Base-by-base conservation (phyloP, 2,888 invertebrate species). In the Watsonalla cultraria region DNA sequence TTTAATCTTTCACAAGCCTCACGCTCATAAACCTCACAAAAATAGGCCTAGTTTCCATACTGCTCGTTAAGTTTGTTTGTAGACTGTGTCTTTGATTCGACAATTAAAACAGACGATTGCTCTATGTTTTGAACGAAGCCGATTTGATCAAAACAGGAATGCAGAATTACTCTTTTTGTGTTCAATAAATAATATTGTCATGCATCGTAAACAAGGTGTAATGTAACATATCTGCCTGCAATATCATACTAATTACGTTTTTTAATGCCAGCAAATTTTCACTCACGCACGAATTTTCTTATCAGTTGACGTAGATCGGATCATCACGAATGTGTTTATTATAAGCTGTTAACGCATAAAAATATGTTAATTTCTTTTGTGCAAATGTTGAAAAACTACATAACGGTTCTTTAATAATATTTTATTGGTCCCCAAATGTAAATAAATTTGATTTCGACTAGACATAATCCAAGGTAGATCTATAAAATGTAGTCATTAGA, bases 231-330 rank as follows among this genome's bases (percentile, higher is more conserved):
- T 74, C 74, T 62, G 54, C 51, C 61, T 50, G 68, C 66, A 68
- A 71, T 77, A 76, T 78, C 76, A 61, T 55, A 60, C 63, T 77
- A 80, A 80, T 79, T 76, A 69, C 65, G 62, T 61, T 66, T 64
- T 54, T 72, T 66, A 70, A 68, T 62, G 67, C 62, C 57, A 70
- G 69, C 70, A 72, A 75, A 76, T 80, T 78, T 79, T 79, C 77
- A 78, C 75, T 77, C 76, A 75, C 73, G 67, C 72, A 71, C 67
- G 63, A 73, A 66, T 71, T 72, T 66, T 55, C 54, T 56, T 58
- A 51, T 54, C 56, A 60, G 59, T 66, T 67, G 65, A 61, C 56
- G 11, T 11, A 24, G 13, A 37, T 49, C 37, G 49, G 37, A 49
- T 49, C 37, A 37, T 49, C 37, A 49, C 39, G 49, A 37, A 8